Evolutionary conservation across 2,113 vertebrate species (phyloP).

Genomic region (Patagioenas fasciata): DNA sequence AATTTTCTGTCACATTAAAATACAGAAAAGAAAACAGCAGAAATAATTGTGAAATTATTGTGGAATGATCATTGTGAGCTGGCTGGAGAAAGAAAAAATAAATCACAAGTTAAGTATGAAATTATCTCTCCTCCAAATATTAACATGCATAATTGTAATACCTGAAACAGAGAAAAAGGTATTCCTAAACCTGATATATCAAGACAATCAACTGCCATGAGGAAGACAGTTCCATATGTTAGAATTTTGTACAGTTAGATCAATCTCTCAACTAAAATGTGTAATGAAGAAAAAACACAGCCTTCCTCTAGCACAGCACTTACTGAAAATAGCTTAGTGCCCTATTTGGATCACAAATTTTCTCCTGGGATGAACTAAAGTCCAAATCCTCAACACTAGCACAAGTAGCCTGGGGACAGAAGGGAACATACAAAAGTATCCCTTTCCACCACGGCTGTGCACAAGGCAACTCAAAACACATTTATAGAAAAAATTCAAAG

Average conservation of each 20-base stretch:
- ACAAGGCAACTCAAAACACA: background rate
- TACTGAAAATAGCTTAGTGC: background rate
- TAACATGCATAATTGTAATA: background rate
- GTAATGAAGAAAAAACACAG: background rate
- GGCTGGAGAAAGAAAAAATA: background rate
- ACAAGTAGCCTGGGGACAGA: background rate
- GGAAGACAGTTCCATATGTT: background rate
- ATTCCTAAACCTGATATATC: background rate
- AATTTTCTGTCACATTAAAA: background rate
- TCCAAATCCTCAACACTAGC: background rate
- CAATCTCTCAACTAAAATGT: background rate
- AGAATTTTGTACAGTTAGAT: background rate
- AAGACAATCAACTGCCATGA: background rate
- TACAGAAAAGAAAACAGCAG: background rate
- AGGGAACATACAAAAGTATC: background rate
- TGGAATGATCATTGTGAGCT: background rate
- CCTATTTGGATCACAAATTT: background rate
- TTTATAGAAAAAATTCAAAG: background rate
- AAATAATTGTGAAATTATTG: background rate
- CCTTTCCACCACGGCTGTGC: background rate
- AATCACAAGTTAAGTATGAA: background rate
- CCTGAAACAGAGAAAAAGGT: background rate
- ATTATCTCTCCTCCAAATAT: background rate
- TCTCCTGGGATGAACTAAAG: background rate
- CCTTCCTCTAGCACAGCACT: background rate